Conservation (phyloP, 2,113 vertebrate species). For the Todiramphus saurophagus region DNA sequence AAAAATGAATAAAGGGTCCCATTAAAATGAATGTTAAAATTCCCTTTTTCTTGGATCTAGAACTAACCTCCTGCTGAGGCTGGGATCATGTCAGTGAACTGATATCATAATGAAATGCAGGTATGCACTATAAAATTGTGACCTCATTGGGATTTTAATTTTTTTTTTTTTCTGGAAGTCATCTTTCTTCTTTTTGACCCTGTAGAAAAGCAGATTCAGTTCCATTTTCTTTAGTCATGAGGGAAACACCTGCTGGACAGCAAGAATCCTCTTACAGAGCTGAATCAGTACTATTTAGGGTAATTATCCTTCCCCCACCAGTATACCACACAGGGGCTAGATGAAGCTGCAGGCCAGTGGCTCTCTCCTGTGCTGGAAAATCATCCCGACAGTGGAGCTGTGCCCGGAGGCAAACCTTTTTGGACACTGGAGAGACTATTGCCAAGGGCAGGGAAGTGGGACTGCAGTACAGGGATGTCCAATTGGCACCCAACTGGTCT, state of each 20-base stretch:
- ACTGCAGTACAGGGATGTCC: neutral
- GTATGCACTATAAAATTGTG: neutral
- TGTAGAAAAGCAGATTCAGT: neutral
- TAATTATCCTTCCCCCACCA: neutral
- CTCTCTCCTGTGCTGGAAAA: neutral
- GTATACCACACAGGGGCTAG: rapidly evolving
- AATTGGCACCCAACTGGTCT: neutral
- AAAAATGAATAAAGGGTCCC: constrained; percentile 10
- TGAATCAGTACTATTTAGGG: neutral
- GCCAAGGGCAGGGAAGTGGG: neutral
- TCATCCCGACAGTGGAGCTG: neutral
- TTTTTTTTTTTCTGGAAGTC: neutral
- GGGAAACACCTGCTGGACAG: neutral
- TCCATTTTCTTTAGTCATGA: neutral
- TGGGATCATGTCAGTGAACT: neutral
- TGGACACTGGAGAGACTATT: neutral
- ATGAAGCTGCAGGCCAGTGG: neutral
- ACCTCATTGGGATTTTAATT: neutral
- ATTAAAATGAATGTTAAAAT: constrained; percentile 34
- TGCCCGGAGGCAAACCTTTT: rapidly evolving
- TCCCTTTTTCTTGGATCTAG: neutral
- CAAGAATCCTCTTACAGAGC: neutral
- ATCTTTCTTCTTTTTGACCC: neutral
- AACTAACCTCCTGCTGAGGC: neutral
- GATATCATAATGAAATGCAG: neutral